phyloP scores from a whole-genome alignment of 2,797 vertebrate genomes.

The Capromys pilorides region DNA sequence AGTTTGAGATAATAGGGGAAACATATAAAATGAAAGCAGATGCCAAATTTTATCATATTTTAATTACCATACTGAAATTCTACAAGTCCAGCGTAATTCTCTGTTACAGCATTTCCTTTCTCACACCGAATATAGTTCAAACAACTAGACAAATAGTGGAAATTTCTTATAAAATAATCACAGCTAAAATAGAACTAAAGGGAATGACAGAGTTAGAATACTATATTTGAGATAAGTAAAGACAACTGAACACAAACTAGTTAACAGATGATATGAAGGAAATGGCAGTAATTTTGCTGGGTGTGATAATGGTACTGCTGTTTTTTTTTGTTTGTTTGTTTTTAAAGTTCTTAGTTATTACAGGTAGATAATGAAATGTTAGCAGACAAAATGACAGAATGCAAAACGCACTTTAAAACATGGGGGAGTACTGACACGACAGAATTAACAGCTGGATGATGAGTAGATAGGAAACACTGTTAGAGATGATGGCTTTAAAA shows the following conservation, averaged over 20 bases:
- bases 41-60: neutral
- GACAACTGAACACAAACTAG: neutral
- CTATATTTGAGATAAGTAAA: neutral
- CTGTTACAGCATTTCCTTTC: neutral
- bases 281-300: neutral
- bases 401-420: neutral
- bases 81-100: neutral
- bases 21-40: neutral
- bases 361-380: neutral
- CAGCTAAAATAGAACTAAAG: slow-evolving; percentile 32
- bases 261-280: neutral
- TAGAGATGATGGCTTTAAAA: neutral
- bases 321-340: neutral
- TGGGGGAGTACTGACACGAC: neutral
- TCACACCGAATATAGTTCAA: neutral
- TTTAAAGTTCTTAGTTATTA: neutral
- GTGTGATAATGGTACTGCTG: neutral
- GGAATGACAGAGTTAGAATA: slow-evolving; percentile 18
- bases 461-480: neutral
- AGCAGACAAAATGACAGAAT: slow-evolving; percentile 1
- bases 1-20: neutral
- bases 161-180: slow-evolving; percentile 31
- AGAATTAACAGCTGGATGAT: neutral
- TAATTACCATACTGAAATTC: neutral
- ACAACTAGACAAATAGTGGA: neutral